These are phyloP conservation scores for Xylophagus ater DNA, from an alignment of 2,888 invertebrate genomes.

Conservation along the genomic window DNA sequence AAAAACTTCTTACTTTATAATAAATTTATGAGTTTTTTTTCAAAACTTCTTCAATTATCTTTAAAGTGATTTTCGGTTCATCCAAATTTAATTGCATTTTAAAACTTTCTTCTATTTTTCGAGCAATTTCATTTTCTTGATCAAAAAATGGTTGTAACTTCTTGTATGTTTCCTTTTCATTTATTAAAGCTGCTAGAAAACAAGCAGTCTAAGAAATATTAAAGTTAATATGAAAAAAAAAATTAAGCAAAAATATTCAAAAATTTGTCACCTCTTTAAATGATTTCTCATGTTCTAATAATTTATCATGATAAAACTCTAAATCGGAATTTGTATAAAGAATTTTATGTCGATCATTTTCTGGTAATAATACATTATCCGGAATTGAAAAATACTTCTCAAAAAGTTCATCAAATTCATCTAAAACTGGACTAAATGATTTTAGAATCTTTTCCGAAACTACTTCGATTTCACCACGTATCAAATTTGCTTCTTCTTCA, in stretches of 20 bases:
- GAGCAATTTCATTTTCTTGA: conserved; percentile 18
- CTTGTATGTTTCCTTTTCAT: conserved; percentile 21
- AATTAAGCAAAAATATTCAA: conserved; percentile 4
- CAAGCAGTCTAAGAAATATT: conserved; percentile 21
- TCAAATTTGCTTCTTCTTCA: conserved; percentile 20
- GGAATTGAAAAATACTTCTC: conserved; percentile 27
- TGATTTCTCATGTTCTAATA: conserved; percentile 22
- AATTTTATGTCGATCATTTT: conserved; percentile 25
- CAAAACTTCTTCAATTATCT: not conserved
- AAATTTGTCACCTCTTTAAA: conserved; percentile 25
- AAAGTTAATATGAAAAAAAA: conserved; percentile 1
- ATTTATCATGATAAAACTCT: conserved; percentile 16
- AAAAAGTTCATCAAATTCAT: conserved; percentile 22
- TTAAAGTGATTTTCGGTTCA: not conserved
- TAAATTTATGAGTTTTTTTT: not conserved
- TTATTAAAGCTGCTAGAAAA: conserved; percentile 20
- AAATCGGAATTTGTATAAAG: conserved; percentile 23
- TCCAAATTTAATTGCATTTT: conserved; percentile 13
- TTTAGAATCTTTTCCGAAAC: conserved; percentile 23
- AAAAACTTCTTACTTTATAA: no score
- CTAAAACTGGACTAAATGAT: conserved; percentile 20
- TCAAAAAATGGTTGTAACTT: conserved; percentile 17
- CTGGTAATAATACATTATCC: conserved; percentile 26
- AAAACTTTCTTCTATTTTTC: conserved; percentile 20
- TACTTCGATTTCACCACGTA: conserved; percentile 1